These are phyloP conservation scores for Lepidocyrtinus sp. DNA, from an alignment of 2,888 invertebrate genomes.

Conservation along the genomic window DNA sequence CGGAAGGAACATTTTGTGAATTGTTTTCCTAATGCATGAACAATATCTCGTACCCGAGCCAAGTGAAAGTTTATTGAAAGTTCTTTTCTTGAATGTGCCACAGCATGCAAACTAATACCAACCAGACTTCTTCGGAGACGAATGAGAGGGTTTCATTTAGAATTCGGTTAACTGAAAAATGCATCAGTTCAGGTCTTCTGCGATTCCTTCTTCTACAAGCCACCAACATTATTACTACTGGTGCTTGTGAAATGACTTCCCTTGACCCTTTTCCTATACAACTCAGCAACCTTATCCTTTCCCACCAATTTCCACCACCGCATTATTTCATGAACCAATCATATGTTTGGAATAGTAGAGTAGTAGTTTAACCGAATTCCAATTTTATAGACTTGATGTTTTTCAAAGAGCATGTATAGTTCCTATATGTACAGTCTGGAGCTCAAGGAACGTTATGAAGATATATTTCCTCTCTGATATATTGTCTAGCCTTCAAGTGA, in stretches of 20 bases:
- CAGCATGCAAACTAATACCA: not conserved
- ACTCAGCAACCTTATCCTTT: not conserved
- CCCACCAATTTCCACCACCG: not conserved
- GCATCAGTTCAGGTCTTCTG: too few species aligned
- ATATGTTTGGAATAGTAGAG: not conserved
- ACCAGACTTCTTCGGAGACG: not conserved
- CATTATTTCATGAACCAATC: not conserved
- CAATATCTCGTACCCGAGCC: too few species aligned
- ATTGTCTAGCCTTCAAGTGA: not conserved
- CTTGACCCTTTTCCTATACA: constrained; percentile 43
- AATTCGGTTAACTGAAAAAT: too few species aligned
- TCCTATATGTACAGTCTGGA: too few species aligned
- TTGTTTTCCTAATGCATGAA: not conserved
- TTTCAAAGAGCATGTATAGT: too few species aligned
- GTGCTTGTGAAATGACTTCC: constrained; percentile 39
- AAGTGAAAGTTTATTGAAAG: constrained; percentile 13
- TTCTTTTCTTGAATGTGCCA: not conserved
- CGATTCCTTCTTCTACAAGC: too few species aligned
- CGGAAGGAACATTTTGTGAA: not conserved
- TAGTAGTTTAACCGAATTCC: not conserved
- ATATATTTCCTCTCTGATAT: constrained; percentile 23
- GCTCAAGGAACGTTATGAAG: too few species aligned
- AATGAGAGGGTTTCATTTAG: not conserved
- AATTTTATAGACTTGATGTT: too few species aligned
- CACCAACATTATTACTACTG: too few species aligned